These are phyloP conservation scores for Leptogaster cylindrica DNA, from an alignment of 2,888 invertebrate species.

Conservation along the genomic window DNA sequence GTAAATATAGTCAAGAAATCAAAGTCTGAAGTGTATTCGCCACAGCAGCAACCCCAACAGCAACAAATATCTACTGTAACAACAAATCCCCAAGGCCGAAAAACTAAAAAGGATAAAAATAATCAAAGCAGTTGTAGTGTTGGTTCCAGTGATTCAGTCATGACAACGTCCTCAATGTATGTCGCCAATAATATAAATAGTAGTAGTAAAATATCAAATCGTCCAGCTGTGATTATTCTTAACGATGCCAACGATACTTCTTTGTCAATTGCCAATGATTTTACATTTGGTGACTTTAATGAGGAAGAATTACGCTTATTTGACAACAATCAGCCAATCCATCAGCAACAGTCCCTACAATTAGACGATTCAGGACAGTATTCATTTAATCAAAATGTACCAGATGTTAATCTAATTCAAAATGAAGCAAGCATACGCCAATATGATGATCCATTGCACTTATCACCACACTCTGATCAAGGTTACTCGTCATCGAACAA, in stretches of 20 bases:
- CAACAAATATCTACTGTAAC: background rate
- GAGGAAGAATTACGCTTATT: conserved; percentile 60
- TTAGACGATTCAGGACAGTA: conserved; percentile 39
- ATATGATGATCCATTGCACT: conserved; percentile 38
- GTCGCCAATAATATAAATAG: conserved; percentile 24
- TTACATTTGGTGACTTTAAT: conserved; percentile 70
- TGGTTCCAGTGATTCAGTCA: conserved; percentile 27
- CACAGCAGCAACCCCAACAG: background rate
- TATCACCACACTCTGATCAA: conserved; percentile 44
- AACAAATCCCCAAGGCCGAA: conserved; percentile 38
- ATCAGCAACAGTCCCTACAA: conserved; percentile 19
- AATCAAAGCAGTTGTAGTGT: conserved; percentile 14
- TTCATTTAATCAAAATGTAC: conserved; percentile 22
- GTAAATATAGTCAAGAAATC: conserved; percentile 34
- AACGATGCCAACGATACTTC: conserved; percentile 64
- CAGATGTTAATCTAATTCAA: background rate
- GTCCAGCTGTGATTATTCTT: conserved; percentile 78
- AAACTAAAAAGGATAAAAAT: conserved; percentile 46
- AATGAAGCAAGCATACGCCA: background rate
- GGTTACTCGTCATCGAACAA: conserved; percentile 47
- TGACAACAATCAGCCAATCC: conserved; percentile 27
- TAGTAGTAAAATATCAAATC: conserved; percentile 53
- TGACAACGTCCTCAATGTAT: conserved; percentile 22
- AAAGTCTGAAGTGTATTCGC: conserved; percentile 28
- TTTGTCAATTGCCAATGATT: conserved; percentile 68